Conservation (phyloP, 2,888 invertebrate genomes). For the Tholera decimalis region DNA sequence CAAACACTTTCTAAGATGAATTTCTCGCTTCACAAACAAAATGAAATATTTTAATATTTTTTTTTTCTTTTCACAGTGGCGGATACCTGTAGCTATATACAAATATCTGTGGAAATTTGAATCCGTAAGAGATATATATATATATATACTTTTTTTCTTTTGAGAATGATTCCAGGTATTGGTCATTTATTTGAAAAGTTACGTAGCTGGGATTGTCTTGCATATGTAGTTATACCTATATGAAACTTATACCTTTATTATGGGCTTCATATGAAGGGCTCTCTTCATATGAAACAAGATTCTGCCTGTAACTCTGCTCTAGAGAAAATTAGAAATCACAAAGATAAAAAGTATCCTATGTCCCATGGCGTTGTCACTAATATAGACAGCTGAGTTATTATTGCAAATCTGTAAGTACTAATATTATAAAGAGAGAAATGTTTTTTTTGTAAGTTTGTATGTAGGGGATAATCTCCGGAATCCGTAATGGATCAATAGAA, state of each 20-base stretch:
- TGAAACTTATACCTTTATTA: background rate
- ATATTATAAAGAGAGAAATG: too few relatives aligned
- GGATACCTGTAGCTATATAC: constrained; percentile 61
- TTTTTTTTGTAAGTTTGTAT: too few relatives aligned
- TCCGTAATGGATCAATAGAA: too few relatives aligned
- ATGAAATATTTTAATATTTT: constrained; percentile 82
- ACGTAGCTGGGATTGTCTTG: constrained; percentile 13
- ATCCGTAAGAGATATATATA: constrained; percentile 34
- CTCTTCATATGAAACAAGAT: background rate
- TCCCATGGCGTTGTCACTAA: too few relatives aligned
- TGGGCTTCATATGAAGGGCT: background rate
- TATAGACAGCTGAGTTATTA: too few relatives aligned
- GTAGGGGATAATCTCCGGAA: too few relatives aligned
- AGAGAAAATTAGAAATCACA: too few relatives aligned
- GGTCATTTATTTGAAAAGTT: constrained; percentile 18
- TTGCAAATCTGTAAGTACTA: too few relatives aligned
- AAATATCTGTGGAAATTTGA: constrained; percentile 57
- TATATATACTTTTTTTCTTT: too few relatives aligned
- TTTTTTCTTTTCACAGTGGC: constrained; percentile 69
- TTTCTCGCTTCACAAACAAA: constrained; percentile 84
- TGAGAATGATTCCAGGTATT: constrained; percentile 32
- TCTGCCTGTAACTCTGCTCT: too few relatives aligned
- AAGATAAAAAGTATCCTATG: background rate
- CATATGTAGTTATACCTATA: too few relatives aligned
- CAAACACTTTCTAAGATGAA: constrained; percentile 87